Conservation (phyloP, 2,888 invertebrate species). For the Crossocerus cetratus region DNA sequence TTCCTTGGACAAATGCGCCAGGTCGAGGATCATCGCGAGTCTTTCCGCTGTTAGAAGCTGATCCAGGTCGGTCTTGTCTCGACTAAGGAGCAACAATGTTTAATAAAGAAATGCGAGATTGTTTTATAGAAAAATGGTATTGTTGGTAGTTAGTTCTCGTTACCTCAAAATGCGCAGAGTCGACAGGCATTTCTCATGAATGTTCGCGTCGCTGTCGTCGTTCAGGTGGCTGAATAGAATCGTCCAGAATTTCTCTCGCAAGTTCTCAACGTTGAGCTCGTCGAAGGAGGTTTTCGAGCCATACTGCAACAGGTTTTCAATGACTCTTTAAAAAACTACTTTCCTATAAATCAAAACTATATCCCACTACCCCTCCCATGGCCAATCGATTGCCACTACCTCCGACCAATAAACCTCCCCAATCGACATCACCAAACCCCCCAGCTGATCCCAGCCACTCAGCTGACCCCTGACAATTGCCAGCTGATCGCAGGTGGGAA, state of each 20-base stretch:
- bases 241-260: slow-evolving; percentile 81
- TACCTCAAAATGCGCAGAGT: slow-evolving; percentile 84
- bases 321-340: slow-evolving; percentile 2
- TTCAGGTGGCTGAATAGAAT: slow-evolving; percentile 81
- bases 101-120: background rate
- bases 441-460: too few species aligned
- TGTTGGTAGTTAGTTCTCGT: slow-evolving; percentile 4
- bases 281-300: slow-evolving; percentile 81
- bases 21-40: slow-evolving; percentile 83
- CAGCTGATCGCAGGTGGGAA: too few species aligned
- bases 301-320: background rate
- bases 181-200: slow-evolving; percentile 80
- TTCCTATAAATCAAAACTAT: background rate
- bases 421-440: too few species aligned
- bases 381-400: too few species aligned
- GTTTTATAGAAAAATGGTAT: background rate
- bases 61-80: slow-evolving; percentile 87
- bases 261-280: slow-evolving; percentile 79
- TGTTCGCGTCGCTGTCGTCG: slow-evolving; percentile 75
- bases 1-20: slow-evolving; percentile 81
- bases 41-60: slow-evolving; percentile 83
- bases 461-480: too few species aligned
- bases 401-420: too few species aligned
- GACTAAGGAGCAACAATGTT: slow-evolving; percentile 78
- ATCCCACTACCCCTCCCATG: too few species aligned